Evolutionary conservation across 2,113 vertebrate genomes (phyloP).

Genomic region (Tamias sibiricus): DNA sequence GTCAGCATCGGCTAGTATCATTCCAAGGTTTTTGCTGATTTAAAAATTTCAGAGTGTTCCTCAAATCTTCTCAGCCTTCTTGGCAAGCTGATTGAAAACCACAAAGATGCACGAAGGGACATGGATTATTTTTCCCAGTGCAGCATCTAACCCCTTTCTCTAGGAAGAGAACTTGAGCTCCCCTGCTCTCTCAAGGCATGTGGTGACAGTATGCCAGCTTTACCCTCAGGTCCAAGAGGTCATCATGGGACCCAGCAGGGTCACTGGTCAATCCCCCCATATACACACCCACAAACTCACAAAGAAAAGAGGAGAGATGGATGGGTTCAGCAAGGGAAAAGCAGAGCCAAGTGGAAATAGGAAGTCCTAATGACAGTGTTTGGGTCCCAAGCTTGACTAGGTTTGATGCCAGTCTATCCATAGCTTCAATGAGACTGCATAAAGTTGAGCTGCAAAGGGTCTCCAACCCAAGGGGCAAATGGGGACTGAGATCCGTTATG

Average conservation of each 20-base stretch:
- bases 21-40: neutral
- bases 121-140: neutral
- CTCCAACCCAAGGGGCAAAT: neutral
- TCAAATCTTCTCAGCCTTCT: neutral
- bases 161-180: neutral
- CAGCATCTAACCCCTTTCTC: neutral
- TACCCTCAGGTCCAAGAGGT: neutral
- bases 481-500: neutral
- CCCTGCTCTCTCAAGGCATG: neutral
- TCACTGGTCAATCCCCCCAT: neutral
- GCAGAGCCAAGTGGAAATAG: neutral
- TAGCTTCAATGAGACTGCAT: neutral
- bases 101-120: neutral
- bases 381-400: neutral
- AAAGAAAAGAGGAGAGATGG: neutral
- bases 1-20: neutral
- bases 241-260: neutral
- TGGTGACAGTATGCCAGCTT: neutral
- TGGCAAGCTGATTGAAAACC: neutral
- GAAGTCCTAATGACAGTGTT: neutral
- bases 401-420: no score
- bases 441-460: neutral
- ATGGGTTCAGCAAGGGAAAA: neutral
- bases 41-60: neutral
- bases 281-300: fast-evolving